Evolutionary conservation across 2,888 invertebrate genomes (phyloP), one percentile per base, ranked within the genome.

Genomic region (Mallateleia sp.): DNA sequence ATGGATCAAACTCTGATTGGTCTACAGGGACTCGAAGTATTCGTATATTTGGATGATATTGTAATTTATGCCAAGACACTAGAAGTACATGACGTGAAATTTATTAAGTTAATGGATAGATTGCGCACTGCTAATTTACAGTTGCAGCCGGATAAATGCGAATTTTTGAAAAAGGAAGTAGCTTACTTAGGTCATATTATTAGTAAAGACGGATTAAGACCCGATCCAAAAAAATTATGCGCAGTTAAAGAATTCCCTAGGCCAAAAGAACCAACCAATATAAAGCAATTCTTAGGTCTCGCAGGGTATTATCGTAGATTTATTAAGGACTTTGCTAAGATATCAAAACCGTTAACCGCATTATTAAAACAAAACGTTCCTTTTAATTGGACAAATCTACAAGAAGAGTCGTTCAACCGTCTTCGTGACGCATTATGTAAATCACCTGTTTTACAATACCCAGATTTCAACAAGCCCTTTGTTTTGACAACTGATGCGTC

Each of bases 301-400:
- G 77, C 88, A 0, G 92, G 92, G 0, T 94, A 93, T 77, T 94
- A 94, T 50, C 60, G 94, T 0, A 84, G 91, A 42, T 94, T 94
- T 28, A 56, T 64, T 15, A 78, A 67, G 38, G 60, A 88, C 9
- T 91, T 89, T 52, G 72, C 89, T 0, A 54, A 88, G 20, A 88
- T 88, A 1, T 79, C 88, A 0, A 88, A 80, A 58, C 88, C 91
- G 4, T 52, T 90, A 2, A 86, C 87, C 4, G 22, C 28, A 0
- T 56, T 83, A n/a, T 14, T 88, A 5, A 67, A 86, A 62, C 83
- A 89, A 18, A 45, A 86, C 2, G 34, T 38, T 0, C 11, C 20
- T 2, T 88, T 84, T 18, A 18, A 56, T 2, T 47, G 77, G 32
- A 15, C 34, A n/a, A n/a, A n/a, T n/a, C n/a, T n/a, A n/a, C n/a